Evolutionary conservation across 2,113 vertebrate species (phyloP).

Genomic region (Orthonyx spaldingii): DNA sequence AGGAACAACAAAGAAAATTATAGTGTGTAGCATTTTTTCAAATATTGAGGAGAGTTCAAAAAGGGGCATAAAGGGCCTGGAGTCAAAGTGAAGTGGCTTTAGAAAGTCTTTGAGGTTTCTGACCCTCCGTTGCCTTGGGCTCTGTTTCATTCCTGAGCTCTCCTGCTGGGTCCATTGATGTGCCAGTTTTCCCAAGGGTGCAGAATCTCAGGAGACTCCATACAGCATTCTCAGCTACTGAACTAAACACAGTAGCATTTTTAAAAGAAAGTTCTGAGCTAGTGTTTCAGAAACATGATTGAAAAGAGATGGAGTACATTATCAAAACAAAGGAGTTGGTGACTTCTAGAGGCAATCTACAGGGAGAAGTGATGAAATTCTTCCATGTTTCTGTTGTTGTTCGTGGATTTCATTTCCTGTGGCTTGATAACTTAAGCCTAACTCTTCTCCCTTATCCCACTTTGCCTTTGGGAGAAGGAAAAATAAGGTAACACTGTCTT

Average conservation of each 20-base stretch:
- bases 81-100: neutral
- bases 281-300: neutral
- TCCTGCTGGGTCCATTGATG: neutral
- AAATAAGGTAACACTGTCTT: neutral
- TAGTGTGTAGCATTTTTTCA: neutral
- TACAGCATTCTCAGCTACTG: neutral
- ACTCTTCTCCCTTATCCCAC: neutral
- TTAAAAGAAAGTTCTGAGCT: neutral
- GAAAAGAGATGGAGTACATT: neutral
- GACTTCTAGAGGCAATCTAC: rapidly evolving
- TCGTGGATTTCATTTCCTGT: neutral
- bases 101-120: neutral
- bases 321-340: neutral
- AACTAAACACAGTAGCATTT: neutral
- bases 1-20: neutral
- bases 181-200: neutral
- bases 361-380: neutral
- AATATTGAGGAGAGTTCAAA: neutral
- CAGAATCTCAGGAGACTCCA: neutral
- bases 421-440: neutral
- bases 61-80: neutral
- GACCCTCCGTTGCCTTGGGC: neutral
- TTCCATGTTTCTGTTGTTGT: neutral
- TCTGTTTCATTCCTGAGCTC: neutral
- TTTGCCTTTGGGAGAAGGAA: neutral